Evolutionary conservation across 2,113 vertebrate genomes (phyloP).

Genomic region (Rafetus swinhoei): DNA sequence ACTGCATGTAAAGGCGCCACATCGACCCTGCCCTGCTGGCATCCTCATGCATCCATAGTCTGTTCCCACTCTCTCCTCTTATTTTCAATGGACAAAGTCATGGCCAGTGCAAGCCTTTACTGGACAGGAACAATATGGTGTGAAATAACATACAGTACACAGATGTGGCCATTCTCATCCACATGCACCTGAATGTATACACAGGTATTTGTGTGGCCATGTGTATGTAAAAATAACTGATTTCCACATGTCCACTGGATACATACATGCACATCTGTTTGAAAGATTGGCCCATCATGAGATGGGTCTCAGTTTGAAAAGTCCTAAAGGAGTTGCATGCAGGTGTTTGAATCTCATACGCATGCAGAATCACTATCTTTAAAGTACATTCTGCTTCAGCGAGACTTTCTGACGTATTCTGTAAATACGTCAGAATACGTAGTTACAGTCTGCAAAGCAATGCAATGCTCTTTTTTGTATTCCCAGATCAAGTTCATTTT

Average conservation of each 20-base stretch:
- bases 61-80: neutral
- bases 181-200: neutral
- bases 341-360: neutral
- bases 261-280: neutral
- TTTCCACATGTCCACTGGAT: neutral
- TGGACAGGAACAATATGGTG: no score
- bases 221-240: neutral
- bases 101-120: no score
- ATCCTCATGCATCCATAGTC: neutral
- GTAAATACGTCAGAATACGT: conserved; percentile 12
- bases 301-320: neutral
- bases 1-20: neutral
- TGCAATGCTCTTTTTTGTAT: neutral
- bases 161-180: neutral
- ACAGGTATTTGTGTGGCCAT: neutral
- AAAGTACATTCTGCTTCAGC: neutral
- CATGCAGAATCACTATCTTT: neutral
- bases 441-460: neutral
- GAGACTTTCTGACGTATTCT: no score
- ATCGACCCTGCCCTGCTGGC: no score
- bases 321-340: neutral
- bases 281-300: neutral
- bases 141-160: neutral
- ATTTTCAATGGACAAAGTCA: neutral
- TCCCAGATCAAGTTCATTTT: neutral